Conservation (phyloP, 2,113 vertebrate species). For the Xenopus borealis region DNA sequence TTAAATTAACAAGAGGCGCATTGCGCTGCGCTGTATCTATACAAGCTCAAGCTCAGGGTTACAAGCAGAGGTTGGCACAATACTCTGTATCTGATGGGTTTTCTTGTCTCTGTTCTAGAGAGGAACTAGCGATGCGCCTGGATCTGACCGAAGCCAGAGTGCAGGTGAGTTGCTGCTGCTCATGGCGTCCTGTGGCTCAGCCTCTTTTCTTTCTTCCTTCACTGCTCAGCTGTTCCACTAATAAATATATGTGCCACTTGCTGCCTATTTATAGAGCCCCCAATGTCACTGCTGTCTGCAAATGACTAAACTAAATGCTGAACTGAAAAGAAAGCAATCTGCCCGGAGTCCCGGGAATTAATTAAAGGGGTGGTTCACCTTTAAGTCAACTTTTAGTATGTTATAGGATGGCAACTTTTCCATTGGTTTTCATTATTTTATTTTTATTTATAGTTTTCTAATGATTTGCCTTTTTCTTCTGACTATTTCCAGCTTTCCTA, state of each 20-base stretch:
- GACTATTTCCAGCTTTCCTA: too few species aligned
- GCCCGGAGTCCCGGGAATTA: conserved; percentile 42
- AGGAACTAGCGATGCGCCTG: conserved; percentile 96
- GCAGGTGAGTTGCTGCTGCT: conserved; percentile 76
- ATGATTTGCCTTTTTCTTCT: too few species aligned
- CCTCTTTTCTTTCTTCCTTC: too few species aligned
- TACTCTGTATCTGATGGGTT: neutral
- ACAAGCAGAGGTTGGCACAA: too few species aligned
- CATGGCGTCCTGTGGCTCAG: neutral
- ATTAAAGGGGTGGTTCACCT: too few species aligned
- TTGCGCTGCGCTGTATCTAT: too few species aligned
- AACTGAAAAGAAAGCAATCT: conserved; percentile 46
- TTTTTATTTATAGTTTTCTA: too few species aligned
- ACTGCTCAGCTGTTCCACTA: conserved; percentile 4
- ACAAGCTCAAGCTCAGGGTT: too few species aligned
- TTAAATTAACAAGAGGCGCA: neutral
- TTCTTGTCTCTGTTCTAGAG: conserved; percentile 71
- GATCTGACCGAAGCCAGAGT: conserved; percentile 96
- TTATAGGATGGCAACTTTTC: too few species aligned
- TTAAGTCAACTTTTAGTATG: too few species aligned
- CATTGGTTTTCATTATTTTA: too few species aligned
- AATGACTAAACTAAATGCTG: conserved; percentile 34
- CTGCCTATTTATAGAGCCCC: conserved; percentile 39
- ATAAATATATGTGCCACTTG: neutral
- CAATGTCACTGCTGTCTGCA: conserved; percentile 36